Evolutionary conservation across 2,797 vertebrate species (phyloP).

Genomic region (Lemur catta): DNA sequence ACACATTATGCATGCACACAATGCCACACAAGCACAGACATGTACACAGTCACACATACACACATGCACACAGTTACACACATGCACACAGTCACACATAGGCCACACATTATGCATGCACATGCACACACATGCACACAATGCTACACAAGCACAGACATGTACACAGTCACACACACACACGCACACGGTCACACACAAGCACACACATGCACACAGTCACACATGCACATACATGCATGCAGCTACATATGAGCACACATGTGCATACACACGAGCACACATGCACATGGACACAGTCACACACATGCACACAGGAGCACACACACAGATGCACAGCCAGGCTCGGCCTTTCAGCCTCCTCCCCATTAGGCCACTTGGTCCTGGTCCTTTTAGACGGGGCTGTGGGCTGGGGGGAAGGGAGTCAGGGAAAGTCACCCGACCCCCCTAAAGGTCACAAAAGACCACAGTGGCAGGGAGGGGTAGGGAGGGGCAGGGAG

Average conservation of each 20-base stretch:
- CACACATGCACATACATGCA: background rate
- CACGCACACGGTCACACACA: background rate
- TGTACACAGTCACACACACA: background rate
- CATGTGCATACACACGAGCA: background rate
- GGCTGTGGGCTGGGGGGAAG: background rate
- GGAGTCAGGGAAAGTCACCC: background rate
- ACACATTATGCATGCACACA: no score
- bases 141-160: no score
- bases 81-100: rapidly evolving
- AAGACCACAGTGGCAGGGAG: background rate
- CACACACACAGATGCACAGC: background rate
- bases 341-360: rapidly evolving
- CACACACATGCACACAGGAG: background rate
- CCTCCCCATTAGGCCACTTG: no score
- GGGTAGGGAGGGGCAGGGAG: no score
- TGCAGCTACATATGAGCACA: background rate
- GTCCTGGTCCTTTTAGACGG: background rate
- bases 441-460: background rate
- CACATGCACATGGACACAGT: background rate
- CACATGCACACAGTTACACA: rapidly evolving
- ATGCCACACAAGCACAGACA: no score
- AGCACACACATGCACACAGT: rapidly evolving
- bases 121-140: background rate
- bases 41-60: background rate
- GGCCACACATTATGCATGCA: no score